phyloP scores from a whole-genome alignment of 2,113 vertebrate species.

The Etia nguti region DNA sequence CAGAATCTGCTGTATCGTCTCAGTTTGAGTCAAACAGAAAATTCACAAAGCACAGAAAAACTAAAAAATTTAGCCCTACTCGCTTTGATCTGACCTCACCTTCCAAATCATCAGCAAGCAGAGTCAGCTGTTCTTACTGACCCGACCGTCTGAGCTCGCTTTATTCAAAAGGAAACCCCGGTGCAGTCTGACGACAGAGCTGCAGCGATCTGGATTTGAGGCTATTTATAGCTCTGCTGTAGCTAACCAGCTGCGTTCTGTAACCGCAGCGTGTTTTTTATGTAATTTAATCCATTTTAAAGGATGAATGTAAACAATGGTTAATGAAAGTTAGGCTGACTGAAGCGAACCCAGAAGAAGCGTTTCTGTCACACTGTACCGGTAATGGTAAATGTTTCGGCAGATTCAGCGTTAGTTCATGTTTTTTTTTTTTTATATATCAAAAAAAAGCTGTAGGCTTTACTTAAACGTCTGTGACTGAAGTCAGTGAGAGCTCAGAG shows the following conservation, averaged over 20 bases:
- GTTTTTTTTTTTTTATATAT: background rate
- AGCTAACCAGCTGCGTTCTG: background rate
- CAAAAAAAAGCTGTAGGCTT: background rate
- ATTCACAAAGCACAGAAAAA: background rate
- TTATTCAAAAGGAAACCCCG: background rate
- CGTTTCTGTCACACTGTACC: background rate
- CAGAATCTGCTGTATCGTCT: background rate
- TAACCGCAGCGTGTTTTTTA: background rate
- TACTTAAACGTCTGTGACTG: background rate
- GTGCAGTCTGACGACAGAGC: background rate
- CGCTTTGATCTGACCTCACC: background rate
- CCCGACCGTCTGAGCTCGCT: background rate
- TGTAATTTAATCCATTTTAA: background rate
- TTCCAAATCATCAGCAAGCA: background rate
- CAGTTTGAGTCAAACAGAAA: background rate
- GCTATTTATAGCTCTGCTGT: background rate
- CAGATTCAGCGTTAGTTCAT: background rate
- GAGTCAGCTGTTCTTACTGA: background rate
- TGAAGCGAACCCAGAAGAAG: background rate
- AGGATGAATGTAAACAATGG: background rate
- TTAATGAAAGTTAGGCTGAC: background rate
- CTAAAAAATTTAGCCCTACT: rapidly evolving
- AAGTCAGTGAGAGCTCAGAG: background rate
- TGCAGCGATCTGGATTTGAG: background rate
- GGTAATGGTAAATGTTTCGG: background rate